Percentiles rank a stretch among this genome's conserved stretches.
These are phyloP conservation scores for Phymastichus coffea DNA, from an alignment of 1,140 invertebrate species.

Conservation along the genomic window DNA sequence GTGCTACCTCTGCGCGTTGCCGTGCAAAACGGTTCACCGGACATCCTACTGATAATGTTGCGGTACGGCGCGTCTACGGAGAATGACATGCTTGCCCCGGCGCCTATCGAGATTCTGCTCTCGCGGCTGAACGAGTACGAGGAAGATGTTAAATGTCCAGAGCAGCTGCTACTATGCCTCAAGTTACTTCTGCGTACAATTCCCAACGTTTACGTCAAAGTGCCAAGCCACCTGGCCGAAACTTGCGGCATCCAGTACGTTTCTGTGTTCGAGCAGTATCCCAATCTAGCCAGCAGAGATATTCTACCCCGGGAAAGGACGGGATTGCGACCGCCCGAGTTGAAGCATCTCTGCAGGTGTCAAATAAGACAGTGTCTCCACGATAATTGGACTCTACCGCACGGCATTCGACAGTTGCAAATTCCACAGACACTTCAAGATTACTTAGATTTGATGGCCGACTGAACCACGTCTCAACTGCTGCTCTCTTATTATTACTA, in stretches of 20 bases:
- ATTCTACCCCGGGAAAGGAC: slow-evolving; percentile 63
- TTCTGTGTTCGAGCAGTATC: slow-evolving; percentile 64
- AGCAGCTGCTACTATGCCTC: slow-evolving; percentile 66
- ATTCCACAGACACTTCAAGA: slow-evolving; percentile 64
- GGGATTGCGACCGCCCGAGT: slow-evolving; percentile 61
- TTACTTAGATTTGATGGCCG: slow-evolving; percentile 72
- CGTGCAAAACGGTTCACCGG: slow-evolving; percentile 68
- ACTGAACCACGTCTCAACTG: no score
- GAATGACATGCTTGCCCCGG: slow-evolving; percentile 54
- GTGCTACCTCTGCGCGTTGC: slow-evolving; percentile 68
- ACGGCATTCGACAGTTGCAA: slow-evolving; percentile 67
- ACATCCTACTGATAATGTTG: slow-evolving; percentile 71
- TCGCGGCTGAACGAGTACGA: slow-evolving; percentile 65
- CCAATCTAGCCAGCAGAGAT: slow-evolving; percentile 62
- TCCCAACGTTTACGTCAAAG: slow-evolving; percentile 49
- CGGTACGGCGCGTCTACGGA: slow-evolving; percentile 66
- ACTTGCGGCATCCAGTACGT: slow-evolving; percentile 52
- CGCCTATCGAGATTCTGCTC: slow-evolving; percentile 61
- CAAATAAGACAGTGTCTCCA: slow-evolving; percentile 65
- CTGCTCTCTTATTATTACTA: neutral
- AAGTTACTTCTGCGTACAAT: slow-evolving; percentile 67
- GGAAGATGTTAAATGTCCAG: slow-evolving; percentile 56
- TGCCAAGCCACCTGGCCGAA: slow-evolving; percentile 43
- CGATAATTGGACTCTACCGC: slow-evolving; percentile 69
- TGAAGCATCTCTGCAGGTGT: slow-evolving; percentile 61